Percentiles rank a stretch among this genome's conserved stretches.
These are phyloP conservation scores for Oscheius sp. DNA, from an alignment of 2,888 invertebrate species.

Conservation along the genomic window DNA sequence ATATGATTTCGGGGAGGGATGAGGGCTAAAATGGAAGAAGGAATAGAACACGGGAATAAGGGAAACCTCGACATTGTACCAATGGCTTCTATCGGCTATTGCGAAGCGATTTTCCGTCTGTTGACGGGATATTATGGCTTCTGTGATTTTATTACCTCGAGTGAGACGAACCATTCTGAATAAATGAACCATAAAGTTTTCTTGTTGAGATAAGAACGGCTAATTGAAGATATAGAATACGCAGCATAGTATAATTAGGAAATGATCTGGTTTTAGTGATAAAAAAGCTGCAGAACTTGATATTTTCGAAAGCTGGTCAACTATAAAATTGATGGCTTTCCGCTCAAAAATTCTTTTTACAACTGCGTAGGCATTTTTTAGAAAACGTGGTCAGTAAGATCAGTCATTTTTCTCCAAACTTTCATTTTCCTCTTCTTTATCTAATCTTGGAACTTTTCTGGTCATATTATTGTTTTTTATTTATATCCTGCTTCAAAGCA, in stretches of 20 bases:
- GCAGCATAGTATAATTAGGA: no score
- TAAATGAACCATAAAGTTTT: not conserved
- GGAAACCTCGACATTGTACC: constrained; percentile 30
- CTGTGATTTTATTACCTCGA: constrained; percentile 25
- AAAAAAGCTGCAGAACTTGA: not conserved
- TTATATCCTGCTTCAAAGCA: no score
- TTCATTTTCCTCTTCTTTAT: no score
- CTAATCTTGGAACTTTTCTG: no score
- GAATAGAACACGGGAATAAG: not conserved
- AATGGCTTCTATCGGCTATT: constrained; percentile 19
- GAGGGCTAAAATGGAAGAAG: not conserved
- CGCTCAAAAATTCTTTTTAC: no score
- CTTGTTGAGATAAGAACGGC: no score
- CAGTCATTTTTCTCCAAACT: no score
- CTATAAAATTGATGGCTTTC: no score
- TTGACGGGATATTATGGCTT: constrained; percentile 27
- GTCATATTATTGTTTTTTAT: no score
- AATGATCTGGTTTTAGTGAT: not conserved
- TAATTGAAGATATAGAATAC: no score
- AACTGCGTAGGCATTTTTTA: not conserved
- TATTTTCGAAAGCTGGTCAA: no score
- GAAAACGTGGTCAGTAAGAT: no score
- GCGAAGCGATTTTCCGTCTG: constrained; percentile 13
- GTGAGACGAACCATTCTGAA: constrained; percentile 28
- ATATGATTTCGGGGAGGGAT: constrained; percentile 9